These are phyloP conservation scores for Squalus acanthias DNA, from an alignment of 2,797 vertebrate genomes.

Conservation along the genomic window DNA sequence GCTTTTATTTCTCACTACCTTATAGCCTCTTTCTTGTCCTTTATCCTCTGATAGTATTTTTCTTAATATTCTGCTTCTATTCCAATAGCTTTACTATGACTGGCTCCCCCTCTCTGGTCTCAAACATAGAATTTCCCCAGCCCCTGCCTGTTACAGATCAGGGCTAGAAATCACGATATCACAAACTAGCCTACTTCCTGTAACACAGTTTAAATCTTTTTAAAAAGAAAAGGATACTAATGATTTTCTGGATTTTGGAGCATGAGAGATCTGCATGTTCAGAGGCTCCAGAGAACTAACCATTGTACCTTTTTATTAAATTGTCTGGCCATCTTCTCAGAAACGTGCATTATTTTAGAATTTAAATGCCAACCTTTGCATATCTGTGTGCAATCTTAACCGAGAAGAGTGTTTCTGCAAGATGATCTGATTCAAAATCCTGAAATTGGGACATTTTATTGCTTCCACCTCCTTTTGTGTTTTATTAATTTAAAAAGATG, in stretches of 20 bases:
- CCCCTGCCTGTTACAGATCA: not conserved
- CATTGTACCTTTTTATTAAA: not conserved
- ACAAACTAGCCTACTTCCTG: not conserved
- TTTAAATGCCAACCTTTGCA: not conserved
- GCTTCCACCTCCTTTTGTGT: too few species aligned
- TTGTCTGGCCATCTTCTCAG: not conserved
- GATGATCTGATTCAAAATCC: too few species aligned
- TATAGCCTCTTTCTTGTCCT: not conserved
- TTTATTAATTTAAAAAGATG: too few species aligned
- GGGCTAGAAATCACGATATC: too few species aligned
- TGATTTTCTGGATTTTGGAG: not conserved
- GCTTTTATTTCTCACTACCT: not conserved
- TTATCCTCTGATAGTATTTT: not conserved
- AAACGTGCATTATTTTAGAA: not conserved
- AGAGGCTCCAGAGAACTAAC: too few species aligned
- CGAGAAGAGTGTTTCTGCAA: too few species aligned
- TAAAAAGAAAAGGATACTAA: not conserved
- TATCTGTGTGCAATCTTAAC: not conserved
- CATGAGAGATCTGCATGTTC: not conserved
- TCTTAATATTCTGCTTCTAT: not conserved
- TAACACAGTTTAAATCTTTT: not conserved
- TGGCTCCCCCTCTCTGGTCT: not conserved
- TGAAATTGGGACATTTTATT: too few species aligned
- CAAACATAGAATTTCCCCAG: not conserved
- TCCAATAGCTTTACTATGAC: not conserved